Percentiles rank a stretch among this genome's conserved stretches.
Evolutionary conservation across 1,140 invertebrate species (phyloP).

Genomic region (Bombus vancouverensis): DNA sequence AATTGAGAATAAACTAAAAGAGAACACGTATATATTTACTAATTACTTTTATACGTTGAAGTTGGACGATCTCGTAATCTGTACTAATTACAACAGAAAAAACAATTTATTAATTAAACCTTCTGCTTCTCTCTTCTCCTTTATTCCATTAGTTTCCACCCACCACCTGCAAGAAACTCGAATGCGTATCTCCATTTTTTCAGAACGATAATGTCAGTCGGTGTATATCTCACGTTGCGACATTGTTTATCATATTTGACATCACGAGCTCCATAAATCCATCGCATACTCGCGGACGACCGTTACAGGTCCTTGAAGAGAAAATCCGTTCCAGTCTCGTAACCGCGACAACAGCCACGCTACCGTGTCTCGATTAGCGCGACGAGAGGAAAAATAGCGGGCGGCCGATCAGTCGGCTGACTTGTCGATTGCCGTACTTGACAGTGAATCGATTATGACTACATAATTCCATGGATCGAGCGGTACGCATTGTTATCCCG

Average conservation of each 20-base stretch:
- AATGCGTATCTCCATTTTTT: background rate
- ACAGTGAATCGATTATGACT: constrained; percentile 57
- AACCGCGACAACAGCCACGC: background rate
- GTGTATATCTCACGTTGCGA: background rate
- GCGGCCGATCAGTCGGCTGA: background rate
- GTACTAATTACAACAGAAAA: background rate
- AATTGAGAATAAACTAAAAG: too few species aligned
- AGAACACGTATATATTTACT: too few species aligned
- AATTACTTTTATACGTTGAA: background rate
- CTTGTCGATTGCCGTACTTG: constrained; percentile 42
- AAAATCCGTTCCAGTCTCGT: constrained; percentile 47
- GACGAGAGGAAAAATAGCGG: background rate
- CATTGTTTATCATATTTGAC: constrained; percentile 31
- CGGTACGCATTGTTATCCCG: constrained; percentile 5
- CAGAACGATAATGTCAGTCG: constrained; percentile 8
- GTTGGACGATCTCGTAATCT: background rate
- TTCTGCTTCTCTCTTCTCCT: background rate
- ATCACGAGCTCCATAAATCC: constrained; percentile 28
- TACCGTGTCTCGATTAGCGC: background rate
- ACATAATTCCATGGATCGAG: constrained; percentile 1
- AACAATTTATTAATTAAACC: background rate
- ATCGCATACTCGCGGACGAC: constrained; percentile 23
- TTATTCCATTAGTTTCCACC: background rate
- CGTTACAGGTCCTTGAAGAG: constrained; percentile 54
- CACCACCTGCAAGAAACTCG: background rate